Base-by-base conservation (phyloP, 2,113 vertebrate genomes). In the Crotalus tigris region DNA sequence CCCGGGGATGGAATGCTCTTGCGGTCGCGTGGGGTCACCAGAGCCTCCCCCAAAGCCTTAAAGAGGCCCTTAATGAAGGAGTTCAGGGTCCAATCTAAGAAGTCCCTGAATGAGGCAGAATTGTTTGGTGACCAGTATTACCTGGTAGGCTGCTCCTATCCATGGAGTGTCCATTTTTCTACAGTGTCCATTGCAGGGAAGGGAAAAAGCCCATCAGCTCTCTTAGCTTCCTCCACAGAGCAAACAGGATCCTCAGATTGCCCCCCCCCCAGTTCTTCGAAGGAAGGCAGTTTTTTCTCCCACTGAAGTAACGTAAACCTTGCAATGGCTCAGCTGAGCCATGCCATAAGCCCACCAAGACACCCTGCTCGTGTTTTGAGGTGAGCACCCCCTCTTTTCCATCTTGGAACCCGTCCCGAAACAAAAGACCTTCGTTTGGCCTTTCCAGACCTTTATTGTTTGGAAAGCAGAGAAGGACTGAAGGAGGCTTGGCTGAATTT, bases 21-120 rank as follows among this genome's bases (percentile, higher is more conserved):
- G 64, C 64, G 7, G 15, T 8, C n/a, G 3, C 1, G 5, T 0
- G 6, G 69, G 69, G 69, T 5, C 69, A 75, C n/a, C 2, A n/a
- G 13, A 3, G 13, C 69, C 69, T 3, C 69, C 6, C 39, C 15
- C 21, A 81, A 81, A 39, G 69, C 33, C 69, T 81, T 39, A 39
- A 81, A 44, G 69, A 17, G 33, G 17, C 17, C 33, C 15, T 3
- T 39, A 21, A 39, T 39, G n/a, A 81, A 33, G 64, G 64, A 33
- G 33, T 21, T 39, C 1, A 33, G 17, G 69, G 33, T 17, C 17
- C 75, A 81, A 44, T 21, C 75, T 39, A 81, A 8, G 75, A 33
- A 0, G 7, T 3, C 75, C 33, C 17, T 0, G 7, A 44, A 21
- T 44, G 33, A 81, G 69, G 1, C 33, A 39, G 17, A 17, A 1